Base-by-base conservation (phyloP, 53 echinoderm and acorn worm genomes). In the Apostichopus leukothele region DNA sequence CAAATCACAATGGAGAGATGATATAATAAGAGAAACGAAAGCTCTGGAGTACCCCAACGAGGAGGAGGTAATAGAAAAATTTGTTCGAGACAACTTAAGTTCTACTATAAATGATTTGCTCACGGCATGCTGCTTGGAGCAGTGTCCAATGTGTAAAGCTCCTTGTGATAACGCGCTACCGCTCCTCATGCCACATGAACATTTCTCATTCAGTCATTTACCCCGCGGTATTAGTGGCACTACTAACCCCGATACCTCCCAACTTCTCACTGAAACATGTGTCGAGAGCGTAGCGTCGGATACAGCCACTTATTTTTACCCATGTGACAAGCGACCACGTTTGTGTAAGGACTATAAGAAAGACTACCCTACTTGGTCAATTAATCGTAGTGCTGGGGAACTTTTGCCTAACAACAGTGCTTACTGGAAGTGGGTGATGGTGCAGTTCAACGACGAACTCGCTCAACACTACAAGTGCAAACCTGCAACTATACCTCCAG, bases 341-440 rank as follows among this genome's bases (percentile, higher is more conserved):
- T 50, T 77, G 27, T 77, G 25, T 39, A 77, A 77, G 52, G 13
- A 77, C 18, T 77, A 77, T 51, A 51, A 77, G 52, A 39, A 77
- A 8, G 78, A 77, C 5, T 77, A 27, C 18, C 78, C 51, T 26
- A 50, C 50, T 16, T 77, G 78, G 78, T 4, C 8, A 6, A 77
- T 77, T 14, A 63, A 63, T 9, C 39, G 39, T 39, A 14, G 63
- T 13, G 5, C 3, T 5, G 50, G 39, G 3, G 78, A 77, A 9
- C 1, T 4, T 8, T 6, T 50, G 78, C 50, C 51, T 25, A 23
- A 9, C 1, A 14, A 6, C 1, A 4, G 5, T 7, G 6, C 9
- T 5, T 77, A 77, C 50, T 77, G 78, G 78, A 23, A 16, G 13
- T 77, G 78, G 78, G 78, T 50, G 50, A 12, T 77, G 25, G 8